A percentile compares a stretch with the other conserved stretches of the same genome.
These are phyloP conservation scores for Periplaneta americana DNA, from an alignment of 1,140 invertebrate genomes.

Conservation along the genomic window DNA sequence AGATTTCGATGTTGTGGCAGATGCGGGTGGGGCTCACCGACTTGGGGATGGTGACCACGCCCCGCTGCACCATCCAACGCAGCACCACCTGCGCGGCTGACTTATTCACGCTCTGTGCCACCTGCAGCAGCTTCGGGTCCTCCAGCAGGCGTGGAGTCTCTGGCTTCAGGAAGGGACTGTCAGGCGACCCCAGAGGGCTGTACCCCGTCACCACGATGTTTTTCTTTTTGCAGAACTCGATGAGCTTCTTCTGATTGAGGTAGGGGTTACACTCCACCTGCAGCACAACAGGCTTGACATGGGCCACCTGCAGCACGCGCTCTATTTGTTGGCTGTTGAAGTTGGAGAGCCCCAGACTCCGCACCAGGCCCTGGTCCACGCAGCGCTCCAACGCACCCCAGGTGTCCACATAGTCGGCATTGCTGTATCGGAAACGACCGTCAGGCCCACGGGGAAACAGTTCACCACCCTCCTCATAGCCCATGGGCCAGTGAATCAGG, in stretches of 20 bases:
- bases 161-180: slow-evolving; percentile 60
- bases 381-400: slow-evolving; percentile 43
- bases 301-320: slow-evolving; percentile 47
- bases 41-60: slow-evolving; percentile 52
- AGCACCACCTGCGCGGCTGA: slow-evolving; percentile 50
- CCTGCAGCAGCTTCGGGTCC: slow-evolving; percentile 53
- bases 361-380: slow-evolving; percentile 49
- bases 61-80: slow-evolving; percentile 39
- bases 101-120: slow-evolving; percentile 65
- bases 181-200: slow-evolving; percentile 56
- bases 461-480: slow-evolving; percentile 43
- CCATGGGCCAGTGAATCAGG: slow-evolving; percentile 77
- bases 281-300: slow-evolving; percentile 48
- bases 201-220: slow-evolving; percentile 59
- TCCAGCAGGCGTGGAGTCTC: slow-evolving; percentile 57
- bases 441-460: neutral
- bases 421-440: too few species aligned
- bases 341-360: slow-evolving; percentile 72
- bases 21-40: slow-evolving; percentile 44
- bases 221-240: slow-evolving; percentile 49
- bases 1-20: slow-evolving; percentile 41
- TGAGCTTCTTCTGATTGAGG: slow-evolving; percentile 54
- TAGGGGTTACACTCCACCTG: slow-evolving; percentile 69
- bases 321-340: slow-evolving; percentile 70
- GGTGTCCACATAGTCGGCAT: slow-evolving; percentile 44